Percentiles rank a stretch among this genome's conserved stretches.
Evolutionary conservation across 2,797 vertebrate species (phyloP).

Genomic region (Lerista edwardsae): DNA sequence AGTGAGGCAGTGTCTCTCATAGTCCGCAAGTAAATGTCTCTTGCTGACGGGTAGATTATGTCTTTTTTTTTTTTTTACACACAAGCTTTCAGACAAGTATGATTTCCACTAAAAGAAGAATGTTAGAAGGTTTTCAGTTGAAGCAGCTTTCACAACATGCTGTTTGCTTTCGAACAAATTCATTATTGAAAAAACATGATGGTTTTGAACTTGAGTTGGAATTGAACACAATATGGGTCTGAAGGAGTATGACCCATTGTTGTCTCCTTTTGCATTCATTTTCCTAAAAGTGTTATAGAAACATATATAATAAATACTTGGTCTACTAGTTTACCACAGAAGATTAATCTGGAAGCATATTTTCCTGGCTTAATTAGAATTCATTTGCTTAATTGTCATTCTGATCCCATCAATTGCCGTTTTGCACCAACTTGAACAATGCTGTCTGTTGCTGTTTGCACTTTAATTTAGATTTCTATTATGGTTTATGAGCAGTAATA

Average conservation of each 20-base stretch:
- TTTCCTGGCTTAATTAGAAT: conserved; percentile 82
- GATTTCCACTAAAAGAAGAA: background rate
- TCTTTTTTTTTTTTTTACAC: background rate
- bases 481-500: conserved; percentile 86
- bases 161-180: background rate
- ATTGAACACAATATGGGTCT: conserved; percentile 37
- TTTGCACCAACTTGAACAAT: conserved; percentile 78
- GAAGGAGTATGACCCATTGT: conserved; percentile 46
- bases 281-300: conserved; percentile 54
- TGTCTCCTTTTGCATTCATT: conserved; percentile 36
- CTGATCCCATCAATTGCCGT: conserved; percentile 79
- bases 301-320: conserved; percentile 76
- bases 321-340: conserved; percentile 73
- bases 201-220: conserved; percentile 33
- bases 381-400: conserved; percentile 85
- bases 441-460: conserved; percentile 83
- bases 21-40: background rate
- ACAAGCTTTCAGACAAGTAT: background rate
- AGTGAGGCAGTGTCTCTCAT: background rate
- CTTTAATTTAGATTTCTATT: conserved; percentile 88
- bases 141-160: background rate
- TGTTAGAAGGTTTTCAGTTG: background rate
- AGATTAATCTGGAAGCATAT: conserved; percentile 78
- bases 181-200: background rate
- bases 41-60: background rate